A percentile compares a stretch with the other conserved stretches of the same genome.
Evolutionary conservation across 2,797 vertebrate genomes (phyloP).

Genomic region (Pantherophis vulpinus): DNA sequence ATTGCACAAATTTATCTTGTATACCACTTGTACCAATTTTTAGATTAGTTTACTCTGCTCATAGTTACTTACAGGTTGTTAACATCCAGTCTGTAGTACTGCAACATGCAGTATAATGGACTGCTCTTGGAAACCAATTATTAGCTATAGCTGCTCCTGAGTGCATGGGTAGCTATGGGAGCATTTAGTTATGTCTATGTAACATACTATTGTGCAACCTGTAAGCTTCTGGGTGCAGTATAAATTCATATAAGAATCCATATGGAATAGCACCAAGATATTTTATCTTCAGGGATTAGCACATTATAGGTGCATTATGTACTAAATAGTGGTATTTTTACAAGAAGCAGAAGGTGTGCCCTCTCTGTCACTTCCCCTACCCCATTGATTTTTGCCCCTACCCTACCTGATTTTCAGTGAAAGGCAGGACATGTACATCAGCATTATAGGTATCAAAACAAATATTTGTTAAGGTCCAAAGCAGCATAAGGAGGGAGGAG

Average conservation of each 20-base stretch:
- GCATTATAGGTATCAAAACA: no score
- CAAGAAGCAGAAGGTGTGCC: background rate
- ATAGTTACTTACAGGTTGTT: background rate
- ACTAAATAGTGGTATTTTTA: background rate
- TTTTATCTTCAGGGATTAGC: background rate
- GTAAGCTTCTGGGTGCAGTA: background rate
- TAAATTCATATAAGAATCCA: background rate
- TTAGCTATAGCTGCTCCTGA: background rate
- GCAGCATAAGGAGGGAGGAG: no score
- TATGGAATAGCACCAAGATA: background rate
- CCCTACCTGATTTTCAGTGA: background rate
- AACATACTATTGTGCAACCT: background rate
- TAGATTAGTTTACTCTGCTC: background rate
- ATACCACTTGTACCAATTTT: background rate
- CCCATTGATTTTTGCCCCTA: background rate
- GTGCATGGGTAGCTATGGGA: background rate
- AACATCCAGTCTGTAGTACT: background rate
- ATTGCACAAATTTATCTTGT: background rate
- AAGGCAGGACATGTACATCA: background rate
- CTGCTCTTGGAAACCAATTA: background rate
- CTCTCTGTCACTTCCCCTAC: background rate
- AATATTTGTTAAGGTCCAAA: no score
- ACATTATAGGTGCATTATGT: background rate
- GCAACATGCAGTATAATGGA: background rate
- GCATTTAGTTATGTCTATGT: background rate